Conservation (phyloP, 2,113 vertebrate genomes). For the Trichechus manatus region DNA sequence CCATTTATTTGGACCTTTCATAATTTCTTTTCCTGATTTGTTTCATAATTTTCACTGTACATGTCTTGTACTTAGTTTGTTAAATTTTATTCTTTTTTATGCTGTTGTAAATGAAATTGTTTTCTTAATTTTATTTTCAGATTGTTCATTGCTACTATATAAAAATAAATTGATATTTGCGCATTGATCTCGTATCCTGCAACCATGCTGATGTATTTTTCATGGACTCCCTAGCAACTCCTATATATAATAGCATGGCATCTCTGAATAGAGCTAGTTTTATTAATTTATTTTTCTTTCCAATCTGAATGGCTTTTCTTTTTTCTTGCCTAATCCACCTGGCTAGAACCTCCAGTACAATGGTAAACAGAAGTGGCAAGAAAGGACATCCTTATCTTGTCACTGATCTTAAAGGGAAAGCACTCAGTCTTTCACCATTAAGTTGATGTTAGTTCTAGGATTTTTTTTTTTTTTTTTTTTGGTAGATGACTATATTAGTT, state of each 20-base stretch:
- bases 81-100: conserved; percentile 46
- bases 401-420: not conserved
- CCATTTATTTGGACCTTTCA: not conserved
- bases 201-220: conserved; percentile 12
- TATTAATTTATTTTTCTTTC: too few relatives aligned
- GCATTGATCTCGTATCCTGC: conserved; percentile 2
- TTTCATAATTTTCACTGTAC: not conserved
- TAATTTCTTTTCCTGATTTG: conserved; percentile 16
- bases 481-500: not conserved
- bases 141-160: not conserved
- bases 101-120: not conserved
- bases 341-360: not conserved
- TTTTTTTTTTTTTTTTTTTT: not conserved
- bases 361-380: not conserved
- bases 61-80: not conserved
- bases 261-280: not conserved
- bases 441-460: not conserved
- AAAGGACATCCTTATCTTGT: too few relatives aligned
- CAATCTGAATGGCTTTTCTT: not conserved
- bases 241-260: not conserved
- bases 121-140: conserved; percentile 45
- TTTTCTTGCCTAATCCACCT: not conserved
- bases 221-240: conserved; percentile 29
- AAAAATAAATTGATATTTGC: conserved; percentile 8
- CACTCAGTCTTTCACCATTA: not conserved